phyloP scores from a whole-genome alignment of 2,888 invertebrate genomes.

The Ashinkailepas kermadecensis region DNA sequence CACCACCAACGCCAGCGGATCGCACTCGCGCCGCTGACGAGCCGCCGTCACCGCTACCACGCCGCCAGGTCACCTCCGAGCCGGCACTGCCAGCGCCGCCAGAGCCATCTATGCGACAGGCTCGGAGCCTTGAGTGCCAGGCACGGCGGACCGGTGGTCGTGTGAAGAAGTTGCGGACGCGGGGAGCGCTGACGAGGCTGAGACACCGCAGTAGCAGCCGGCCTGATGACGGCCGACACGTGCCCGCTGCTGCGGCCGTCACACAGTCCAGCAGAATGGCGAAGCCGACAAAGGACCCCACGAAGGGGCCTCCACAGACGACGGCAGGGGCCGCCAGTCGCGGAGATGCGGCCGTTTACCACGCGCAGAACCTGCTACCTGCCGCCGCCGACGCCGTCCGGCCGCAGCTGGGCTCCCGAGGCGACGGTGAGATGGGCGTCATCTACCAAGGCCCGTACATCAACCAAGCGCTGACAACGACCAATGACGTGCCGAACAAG shows the following conservation, averaged over 20 bases:
- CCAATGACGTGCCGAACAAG: too few relatives aligned
- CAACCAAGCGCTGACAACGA: too few relatives aligned
- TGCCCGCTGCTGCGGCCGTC: not conserved
- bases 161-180: not conserved
- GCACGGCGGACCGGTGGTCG: not conserved
- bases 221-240: not conserved
- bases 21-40: not conserved
- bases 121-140: not conserved
- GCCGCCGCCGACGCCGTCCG: not conserved
- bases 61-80: constrained; percentile 8
- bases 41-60: not conserved
- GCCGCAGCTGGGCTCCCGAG: not conserved
- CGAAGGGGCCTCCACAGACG: not conserved
- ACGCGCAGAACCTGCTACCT: not conserved
- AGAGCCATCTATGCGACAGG: not conserved
- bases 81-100: not conserved
- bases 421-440: not conserved
- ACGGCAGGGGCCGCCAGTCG: not conserved
- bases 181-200: not conserved
- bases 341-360: not conserved
- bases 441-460: not conserved
- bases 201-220: not conserved
- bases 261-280: not conserved
- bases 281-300: not conserved
- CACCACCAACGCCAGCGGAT: not conserved